These are phyloP conservation scores for Carduelis carduelis DNA, from an alignment of 2,797 vertebrate genomes.

Conservation along the genomic window DNA sequence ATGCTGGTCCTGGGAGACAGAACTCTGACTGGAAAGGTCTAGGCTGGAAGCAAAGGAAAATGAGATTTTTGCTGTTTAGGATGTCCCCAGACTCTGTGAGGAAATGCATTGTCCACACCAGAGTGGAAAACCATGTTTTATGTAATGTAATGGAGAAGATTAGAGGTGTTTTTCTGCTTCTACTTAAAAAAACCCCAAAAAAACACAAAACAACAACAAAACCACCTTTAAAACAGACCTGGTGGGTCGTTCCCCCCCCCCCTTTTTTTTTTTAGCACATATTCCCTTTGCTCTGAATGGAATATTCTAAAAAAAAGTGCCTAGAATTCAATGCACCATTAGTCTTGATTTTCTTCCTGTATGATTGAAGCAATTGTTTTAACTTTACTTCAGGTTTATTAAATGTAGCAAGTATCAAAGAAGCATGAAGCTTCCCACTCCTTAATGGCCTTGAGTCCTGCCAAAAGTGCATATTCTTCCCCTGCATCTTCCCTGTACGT, in stretches of 20 bases:
- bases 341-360: slow-evolving; percentile 2
- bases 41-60: not conserved
- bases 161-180: not conserved
- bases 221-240: not conserved
- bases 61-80: not conserved
- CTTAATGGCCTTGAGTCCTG: slow-evolving; percentile 14
- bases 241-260: fast-evolving
- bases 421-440: not conserved
- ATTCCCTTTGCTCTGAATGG: not conserved
- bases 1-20: not conserved
- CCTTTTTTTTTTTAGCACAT: fast-evolving
- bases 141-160: not conserved
- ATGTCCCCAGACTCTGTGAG: not conserved
- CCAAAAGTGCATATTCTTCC: not conserved
- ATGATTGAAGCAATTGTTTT: not conserved
- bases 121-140: not conserved
- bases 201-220: not conserved
- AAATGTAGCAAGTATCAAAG: not conserved
- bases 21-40: not conserved
- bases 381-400: slow-evolving; percentile 22
- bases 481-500: not conserved
- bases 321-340: not conserved
- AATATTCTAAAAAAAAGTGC: not conserved
- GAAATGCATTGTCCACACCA: not conserved
- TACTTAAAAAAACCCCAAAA: not conserved